phyloP scores from a whole-genome alignment of 2,113 vertebrate species.

The Solenodon paradoxus region DNA sequence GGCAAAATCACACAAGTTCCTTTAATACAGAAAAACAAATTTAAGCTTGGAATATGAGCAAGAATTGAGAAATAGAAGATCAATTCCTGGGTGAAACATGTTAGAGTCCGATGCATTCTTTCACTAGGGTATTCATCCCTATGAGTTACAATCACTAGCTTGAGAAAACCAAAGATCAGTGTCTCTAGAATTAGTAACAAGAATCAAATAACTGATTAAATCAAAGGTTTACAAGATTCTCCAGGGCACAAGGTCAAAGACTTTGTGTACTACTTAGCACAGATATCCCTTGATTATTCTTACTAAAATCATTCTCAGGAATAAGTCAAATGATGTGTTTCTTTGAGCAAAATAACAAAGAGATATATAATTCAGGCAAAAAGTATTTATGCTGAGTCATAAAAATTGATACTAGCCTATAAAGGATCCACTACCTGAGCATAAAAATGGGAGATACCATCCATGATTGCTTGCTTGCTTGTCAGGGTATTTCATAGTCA shows the following conservation, averaged over 20 bases:
- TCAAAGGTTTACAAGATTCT: not conserved
- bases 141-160: not conserved
- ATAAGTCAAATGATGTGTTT: not conserved
- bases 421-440: no score
- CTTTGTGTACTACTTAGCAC: not conserved
- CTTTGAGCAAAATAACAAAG: not conserved
- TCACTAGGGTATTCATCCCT: not conserved
- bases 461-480: not conserved
- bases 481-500: not conserved
- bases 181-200: not conserved
- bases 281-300: not conserved
- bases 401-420: not conserved
- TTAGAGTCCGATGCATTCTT: not conserved
- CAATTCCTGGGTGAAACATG: not conserved
- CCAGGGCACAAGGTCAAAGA: not conserved
- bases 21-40: not conserved
- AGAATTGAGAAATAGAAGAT: not conserved
- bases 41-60: not conserved
- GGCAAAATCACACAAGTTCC: not conserved
- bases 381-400: not conserved
- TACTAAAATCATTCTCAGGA: not conserved
- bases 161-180: not conserved
- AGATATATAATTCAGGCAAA: not conserved
- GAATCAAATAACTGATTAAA: not conserved
- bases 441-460: not conserved